phyloP scores from a whole-genome alignment of 2,888 invertebrate genomes.

The Ichneumon xanthorius region DNA sequence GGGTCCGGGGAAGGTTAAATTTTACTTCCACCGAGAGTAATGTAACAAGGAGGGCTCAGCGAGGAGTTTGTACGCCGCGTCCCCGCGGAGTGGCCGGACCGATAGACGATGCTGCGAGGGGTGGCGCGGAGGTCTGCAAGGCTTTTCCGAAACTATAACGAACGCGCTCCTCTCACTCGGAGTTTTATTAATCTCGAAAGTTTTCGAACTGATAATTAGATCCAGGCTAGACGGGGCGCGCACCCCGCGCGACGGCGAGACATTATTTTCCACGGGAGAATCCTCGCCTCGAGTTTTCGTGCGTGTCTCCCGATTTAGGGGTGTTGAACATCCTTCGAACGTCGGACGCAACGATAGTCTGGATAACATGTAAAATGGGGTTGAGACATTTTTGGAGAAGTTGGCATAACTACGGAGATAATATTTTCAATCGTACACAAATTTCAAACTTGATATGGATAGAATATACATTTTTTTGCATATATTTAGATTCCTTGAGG shows the following conservation, averaged over 20 bases:
- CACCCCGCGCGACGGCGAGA: slow-evolving; percentile 39
- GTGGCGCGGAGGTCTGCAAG: not conserved
- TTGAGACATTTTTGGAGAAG: too few relatives aligned
- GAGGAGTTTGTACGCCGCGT: slow-evolving; percentile 52
- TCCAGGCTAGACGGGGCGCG: slow-evolving; percentile 68
- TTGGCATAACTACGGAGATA: too few relatives aligned
- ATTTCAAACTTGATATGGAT: too few relatives aligned
- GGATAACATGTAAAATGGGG: too few relatives aligned
- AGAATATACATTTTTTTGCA: too few relatives aligned
- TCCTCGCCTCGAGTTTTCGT: not conserved
- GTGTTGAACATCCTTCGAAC: not conserved
- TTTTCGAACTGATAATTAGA: slow-evolving; percentile 83
- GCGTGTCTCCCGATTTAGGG: not conserved
- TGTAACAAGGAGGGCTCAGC: slow-evolving; percentile 60
- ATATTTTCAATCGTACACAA: too few relatives aligned
- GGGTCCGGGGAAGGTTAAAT: slow-evolving; percentile 58
- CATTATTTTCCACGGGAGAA: slow-evolving; percentile 50
- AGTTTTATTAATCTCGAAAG: slow-evolving; percentile 84
- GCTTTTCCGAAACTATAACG: slow-evolving; percentile 13
- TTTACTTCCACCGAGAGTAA: slow-evolving; percentile 67
- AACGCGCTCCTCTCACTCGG: slow-evolving; percentile 45
- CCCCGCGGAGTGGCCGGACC: not conserved
- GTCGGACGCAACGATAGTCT: too few relatives aligned
- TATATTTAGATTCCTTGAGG: too few relatives aligned
- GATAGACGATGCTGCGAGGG: not conserved